Evolutionary conservation across 1,140 invertebrate genomes (phyloP), one percentile per base, ranked within the genome.

Genomic region (Battus philenor): DNA sequence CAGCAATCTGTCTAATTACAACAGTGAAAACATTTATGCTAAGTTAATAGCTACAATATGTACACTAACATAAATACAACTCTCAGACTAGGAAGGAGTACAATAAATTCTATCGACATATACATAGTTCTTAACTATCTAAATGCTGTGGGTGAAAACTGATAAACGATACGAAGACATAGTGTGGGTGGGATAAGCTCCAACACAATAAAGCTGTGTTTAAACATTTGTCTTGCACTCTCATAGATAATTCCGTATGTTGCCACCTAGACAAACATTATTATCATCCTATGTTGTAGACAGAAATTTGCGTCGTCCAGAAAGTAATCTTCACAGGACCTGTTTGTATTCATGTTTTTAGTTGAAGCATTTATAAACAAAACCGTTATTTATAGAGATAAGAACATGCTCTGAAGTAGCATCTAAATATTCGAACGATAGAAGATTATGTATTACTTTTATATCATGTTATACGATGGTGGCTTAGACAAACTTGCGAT

Each of bases 171-270:
- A 68, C 52, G 32, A 33, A 34, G 29, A 15, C 51, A 24, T 39
- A 12, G 34, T 12, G 68, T 75, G 57, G 68, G 70, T 55, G 55
- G 50, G 43, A 51, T 50, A 46, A 56, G 50, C 49, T 38, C 41
- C 50, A 59, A 62, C 62, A 56, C 46, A 67, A 65, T 51, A 66
- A 58, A 62, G 54, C 46, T 49, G 34, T 57, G 59, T 65, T 47
- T 55, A 55, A 68, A 65, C 61, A 66, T 70, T 68, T 74, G 68
- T 69, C 67, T 68, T 67, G 55, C 54, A 66, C 64, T 65, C 13
- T 13, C 54, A 61, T 64, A 69, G 63, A 60, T 72, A 70, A 69
- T 67, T 54, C 62, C 34, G 57, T 59, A 54, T 45, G 47, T 60
- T 68, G 59, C 63, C 57, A 57, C 56, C 54, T 62, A 50, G 39